Evolutionary conservation across 1,140 invertebrate species (phyloP).

Genomic region (Solenopsis invicta): DNA sequence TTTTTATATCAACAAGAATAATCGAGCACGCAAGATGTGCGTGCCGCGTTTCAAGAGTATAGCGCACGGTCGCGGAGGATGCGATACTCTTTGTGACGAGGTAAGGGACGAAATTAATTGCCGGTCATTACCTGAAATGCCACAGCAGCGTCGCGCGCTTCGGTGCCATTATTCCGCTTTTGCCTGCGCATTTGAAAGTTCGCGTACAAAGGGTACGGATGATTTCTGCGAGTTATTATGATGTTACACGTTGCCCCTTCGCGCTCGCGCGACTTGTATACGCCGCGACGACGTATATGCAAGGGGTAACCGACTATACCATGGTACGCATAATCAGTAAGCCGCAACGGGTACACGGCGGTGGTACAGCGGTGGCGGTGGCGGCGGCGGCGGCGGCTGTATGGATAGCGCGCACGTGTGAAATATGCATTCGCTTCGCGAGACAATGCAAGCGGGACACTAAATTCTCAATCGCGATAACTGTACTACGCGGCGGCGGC

Average conservation of each 20-base stretch:
- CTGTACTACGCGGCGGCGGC: conserved; percentile 69
- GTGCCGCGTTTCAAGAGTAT: conserved; percentile 39
- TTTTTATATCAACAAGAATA: background rate
- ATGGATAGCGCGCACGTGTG: conserved; percentile 78
- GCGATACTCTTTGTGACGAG: conserved; percentile 48
- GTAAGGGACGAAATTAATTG: conserved; percentile 66
- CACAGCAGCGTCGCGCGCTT: conserved; percentile 62
- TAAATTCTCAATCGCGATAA: conserved; percentile 79
- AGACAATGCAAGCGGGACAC: conserved; percentile 80
- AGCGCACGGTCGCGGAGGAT: conserved; percentile 20
- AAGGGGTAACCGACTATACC: conserved; percentile 66
- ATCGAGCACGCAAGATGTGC: conserved; percentile 41
- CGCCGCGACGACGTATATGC: conserved; percentile 50
- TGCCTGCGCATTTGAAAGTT: conserved; percentile 46
- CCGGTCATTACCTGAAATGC: conserved; percentile 57
- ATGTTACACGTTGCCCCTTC: conserved; percentile 61
- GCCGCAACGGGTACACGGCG: conserved; percentile 59
- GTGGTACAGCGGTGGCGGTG: background rate
- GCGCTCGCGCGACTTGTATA: conserved; percentile 38
- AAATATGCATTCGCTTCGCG: conserved; percentile 81
- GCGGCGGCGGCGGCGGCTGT: conserved; percentile 41
- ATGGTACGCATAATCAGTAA: conserved; percentile 73
- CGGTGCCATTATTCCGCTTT: conserved; percentile 58
- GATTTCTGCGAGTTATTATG: conserved; percentile 77
- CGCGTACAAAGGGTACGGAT: conserved; percentile 65